Percentiles rank a stretch among this genome's conserved stretches.
These are phyloP conservation scores for Rhyacichthys aspro DNA, from an alignment of 2,797 vertebrate genomes.

Conservation along the genomic window DNA sequence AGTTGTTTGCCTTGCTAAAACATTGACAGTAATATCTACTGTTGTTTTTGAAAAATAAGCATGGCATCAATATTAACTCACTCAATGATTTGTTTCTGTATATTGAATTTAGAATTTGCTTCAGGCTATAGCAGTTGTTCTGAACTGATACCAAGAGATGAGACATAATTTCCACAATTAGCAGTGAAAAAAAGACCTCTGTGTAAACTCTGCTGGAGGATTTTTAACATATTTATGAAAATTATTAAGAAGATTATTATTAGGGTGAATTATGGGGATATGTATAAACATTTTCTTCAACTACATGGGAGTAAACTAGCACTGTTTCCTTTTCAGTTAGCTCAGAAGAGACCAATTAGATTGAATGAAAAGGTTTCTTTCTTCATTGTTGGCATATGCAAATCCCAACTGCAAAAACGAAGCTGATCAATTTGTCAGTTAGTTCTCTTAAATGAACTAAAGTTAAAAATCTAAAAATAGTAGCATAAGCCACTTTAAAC, in stretches of 20 bases:
- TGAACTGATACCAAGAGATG: conserved; percentile 11
- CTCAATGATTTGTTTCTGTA: neutral
- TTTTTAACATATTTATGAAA: neutral
- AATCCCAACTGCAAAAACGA: conserved; percentile 2
- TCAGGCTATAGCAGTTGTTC: conserved; percentile 5
- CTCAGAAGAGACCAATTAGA: neutral
- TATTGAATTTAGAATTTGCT: conserved; percentile 12
- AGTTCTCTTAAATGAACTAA: conserved; percentile 3
- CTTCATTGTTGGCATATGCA: conserved; percentile 9
- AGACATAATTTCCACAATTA: conserved; percentile 1
- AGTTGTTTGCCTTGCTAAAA: neutral
- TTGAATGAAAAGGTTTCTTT: too few relatives aligned
- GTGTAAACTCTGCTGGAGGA: neutral
- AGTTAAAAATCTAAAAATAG: too few relatives aligned
- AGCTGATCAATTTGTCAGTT: conserved; percentile 4
- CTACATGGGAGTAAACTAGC: neutral
- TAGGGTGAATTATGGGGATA: neutral
- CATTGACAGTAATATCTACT: conserved; percentile 1
- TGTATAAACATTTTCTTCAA: neutral
- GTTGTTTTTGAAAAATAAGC: conserved; percentile 15
- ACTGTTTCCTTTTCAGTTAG: neutral
- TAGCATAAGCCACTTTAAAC: too few relatives aligned
- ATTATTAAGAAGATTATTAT: conserved; percentile 1
- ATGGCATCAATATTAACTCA: conserved; percentile 14
- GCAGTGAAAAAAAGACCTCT: conserved; percentile 1